Conservation (phyloP, 2,888 invertebrate species). For the Apeira syringaria region DNA sequence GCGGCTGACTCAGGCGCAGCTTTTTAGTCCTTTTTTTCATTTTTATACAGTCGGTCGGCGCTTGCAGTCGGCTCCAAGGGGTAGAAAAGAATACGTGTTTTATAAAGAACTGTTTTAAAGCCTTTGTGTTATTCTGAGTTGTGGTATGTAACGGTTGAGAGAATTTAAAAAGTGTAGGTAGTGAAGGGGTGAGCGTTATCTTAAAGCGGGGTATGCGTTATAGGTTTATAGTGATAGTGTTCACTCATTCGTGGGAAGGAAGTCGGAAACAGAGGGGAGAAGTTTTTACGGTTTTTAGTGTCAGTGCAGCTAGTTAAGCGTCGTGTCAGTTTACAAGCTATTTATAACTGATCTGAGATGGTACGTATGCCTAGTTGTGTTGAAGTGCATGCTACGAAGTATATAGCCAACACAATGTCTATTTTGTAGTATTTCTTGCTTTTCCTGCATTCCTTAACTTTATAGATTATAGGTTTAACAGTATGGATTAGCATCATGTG, state of each 20-base stretch:
- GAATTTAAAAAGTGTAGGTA: conserved; percentile 15
- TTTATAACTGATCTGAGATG: neutral
- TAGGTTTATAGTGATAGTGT: conserved; percentile 8
- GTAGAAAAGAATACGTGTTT: conserved; percentile 43
- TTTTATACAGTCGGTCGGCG: conserved; percentile 59
- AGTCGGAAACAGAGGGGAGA: conserved; percentile 19
- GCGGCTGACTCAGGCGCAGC: conserved; percentile 53
- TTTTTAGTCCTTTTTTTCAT: conserved; percentile 66
- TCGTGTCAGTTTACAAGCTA: neutral
- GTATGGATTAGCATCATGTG: no score
- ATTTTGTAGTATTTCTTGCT: no score
- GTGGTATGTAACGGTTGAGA: conserved; percentile 17
- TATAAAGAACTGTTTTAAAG: conserved; percentile 18
- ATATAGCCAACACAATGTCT: no score
- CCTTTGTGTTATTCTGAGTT: conserved; percentile 20
- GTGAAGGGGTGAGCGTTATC: conserved; percentile 18
- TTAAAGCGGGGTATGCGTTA: neutral
- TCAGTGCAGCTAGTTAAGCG: neutral
- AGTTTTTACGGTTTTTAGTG: conserved; percentile 1
- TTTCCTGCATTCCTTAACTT: no score
- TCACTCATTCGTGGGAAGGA: conserved; percentile 33
- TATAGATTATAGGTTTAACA: no score
- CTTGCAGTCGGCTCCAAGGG: conserved; percentile 54
- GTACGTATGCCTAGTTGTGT: no score
- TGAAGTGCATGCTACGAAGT: no score